Base-by-base conservation (phyloP, 2,888 invertebrate species). In the Taphrorychus bicolor region DNA sequence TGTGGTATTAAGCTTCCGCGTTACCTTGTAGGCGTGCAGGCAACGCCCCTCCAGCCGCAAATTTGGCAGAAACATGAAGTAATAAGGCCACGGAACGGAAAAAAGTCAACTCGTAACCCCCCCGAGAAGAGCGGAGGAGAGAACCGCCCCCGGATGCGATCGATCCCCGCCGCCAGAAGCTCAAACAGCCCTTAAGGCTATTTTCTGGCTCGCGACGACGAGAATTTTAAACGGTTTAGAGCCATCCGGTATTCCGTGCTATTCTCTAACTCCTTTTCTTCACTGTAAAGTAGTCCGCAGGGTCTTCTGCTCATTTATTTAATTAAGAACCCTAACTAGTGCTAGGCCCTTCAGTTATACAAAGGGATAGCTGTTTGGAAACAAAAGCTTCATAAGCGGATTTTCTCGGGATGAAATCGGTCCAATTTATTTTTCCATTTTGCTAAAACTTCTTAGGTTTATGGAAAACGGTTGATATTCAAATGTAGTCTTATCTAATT, bases 191-290 rank as follows among this genome's bases (percentile, higher is more conserved):
- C 59, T 65, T 65, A 65, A 53, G 53, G 59, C 42, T 52, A 59
- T 65, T 45, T 65, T 59, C 53, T 48, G 32, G 45, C 59, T 59
- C 32, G 58, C 53, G 45, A 59, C 19, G 64, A 59, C 59, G 11
- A 52, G 63, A 64, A 64, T 59, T 58, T 59, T 59, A 65, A 65
- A 65, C 58, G 64, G 45, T 65, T 65, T 53, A 53, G 53, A 64
- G 59, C 45, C 21, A 41, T 58, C 58, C 45, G n/a, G 22, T 32
- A 9, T 42, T 45, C 17, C 17, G n/a, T n/a, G 22, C 42, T 45
- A 21, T 19, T 19, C 42, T 58, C 58, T 42, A 40, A 32, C 32
- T 32, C 16, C 58, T 45, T 58, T 58, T 58, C 45, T 45, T 22
- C 45, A 45, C 42, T 58, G 40, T 58, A 58, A 45, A 58, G 45